phyloP scores from a whole-genome alignment of 2,888 invertebrate species.

The Dryococelus australis region DNA sequence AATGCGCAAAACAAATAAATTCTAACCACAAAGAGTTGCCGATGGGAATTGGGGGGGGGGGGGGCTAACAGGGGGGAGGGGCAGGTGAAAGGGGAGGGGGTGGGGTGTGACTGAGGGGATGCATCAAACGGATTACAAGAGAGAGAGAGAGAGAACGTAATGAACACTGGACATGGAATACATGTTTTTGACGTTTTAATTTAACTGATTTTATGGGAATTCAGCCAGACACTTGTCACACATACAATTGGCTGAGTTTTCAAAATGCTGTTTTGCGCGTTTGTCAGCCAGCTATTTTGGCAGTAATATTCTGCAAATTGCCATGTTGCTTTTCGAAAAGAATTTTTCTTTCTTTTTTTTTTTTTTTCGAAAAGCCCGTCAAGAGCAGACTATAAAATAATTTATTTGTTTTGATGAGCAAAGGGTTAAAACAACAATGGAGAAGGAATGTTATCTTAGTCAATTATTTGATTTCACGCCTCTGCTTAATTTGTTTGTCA shows the following conservation, averaged over 20 bases:
- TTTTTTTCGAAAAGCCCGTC: neutral
- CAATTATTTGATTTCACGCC: neutral
- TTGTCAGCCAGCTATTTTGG: neutral
- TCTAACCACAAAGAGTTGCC: constrained; percentile 26
- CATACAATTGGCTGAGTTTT: neutral
- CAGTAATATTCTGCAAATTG: neutral
- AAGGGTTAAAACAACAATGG: neutral
- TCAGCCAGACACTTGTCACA: constrained; percentile 18
- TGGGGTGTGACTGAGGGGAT: neutral
- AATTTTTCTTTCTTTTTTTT: neutral
- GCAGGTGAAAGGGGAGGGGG: neutral
- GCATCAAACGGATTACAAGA: neutral
- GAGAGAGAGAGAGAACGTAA: neutral
- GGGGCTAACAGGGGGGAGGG: neutral
- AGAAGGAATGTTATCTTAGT: neutral
- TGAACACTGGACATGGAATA: constrained; percentile 21
- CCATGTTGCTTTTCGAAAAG: neutral
- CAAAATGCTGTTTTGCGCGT: neutral
- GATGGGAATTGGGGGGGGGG: neutral
- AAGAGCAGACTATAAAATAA: neutral
- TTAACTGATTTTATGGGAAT: constrained; percentile 28
- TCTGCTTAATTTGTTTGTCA: neutral
- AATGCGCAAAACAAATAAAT: constrained; percentile 28
- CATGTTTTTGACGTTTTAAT: constrained; percentile 28
- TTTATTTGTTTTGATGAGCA: neutral